Conservation (phyloP, 1,140 invertebrate species). For the Drosophila malerkotliana region DNA sequence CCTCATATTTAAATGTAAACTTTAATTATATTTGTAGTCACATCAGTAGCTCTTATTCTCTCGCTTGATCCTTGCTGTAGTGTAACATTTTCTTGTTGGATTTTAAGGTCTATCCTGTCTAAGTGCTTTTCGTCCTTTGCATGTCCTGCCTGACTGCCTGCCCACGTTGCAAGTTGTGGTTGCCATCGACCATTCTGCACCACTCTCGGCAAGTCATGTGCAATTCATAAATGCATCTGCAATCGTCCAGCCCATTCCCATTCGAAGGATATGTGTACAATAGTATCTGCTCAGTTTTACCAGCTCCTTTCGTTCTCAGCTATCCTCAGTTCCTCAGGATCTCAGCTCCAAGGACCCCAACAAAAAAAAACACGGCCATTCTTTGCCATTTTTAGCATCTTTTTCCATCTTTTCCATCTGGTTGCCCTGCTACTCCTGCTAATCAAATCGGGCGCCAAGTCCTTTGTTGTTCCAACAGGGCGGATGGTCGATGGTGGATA, state of each 20-base stretch:
- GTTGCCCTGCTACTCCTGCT: slow-evolving; percentile 44
- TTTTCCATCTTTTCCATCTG: slow-evolving; percentile 32
- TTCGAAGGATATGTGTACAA: slow-evolving; percentile 30
- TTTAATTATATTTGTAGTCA: neutral
- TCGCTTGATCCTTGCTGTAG: neutral
- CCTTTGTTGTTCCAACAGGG: slow-evolving; percentile 42
- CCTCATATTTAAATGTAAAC: neutral
- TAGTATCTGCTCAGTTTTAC: neutral
- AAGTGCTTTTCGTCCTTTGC: slow-evolving; percentile 2
- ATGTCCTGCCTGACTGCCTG: neutral
- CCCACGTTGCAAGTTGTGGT: slow-evolving; percentile 4
- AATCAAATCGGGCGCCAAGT: slow-evolving; percentile 71
- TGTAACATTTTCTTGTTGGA: neutral
- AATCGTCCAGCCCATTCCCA: slow-evolving; percentile 48
- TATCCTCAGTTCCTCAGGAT: slow-evolving; percentile 4
- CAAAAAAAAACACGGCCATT: slow-evolving; percentile 8
- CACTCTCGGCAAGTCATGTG: slow-evolving; percentile 43
- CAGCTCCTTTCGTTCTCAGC: neutral
- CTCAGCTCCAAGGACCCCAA: slow-evolving; percentile 15
- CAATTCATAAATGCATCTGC: slow-evolving; percentile 56
- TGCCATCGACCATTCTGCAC: slow-evolving; percentile 38
- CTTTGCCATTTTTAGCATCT: slow-evolving; percentile 11
- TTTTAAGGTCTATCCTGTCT: neutral
- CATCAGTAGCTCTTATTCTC: neutral
- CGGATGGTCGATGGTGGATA: neutral